phyloP scores from a whole-genome alignment of 1,140 invertebrate genomes.

The Hylaeus volcanicus region DNA sequence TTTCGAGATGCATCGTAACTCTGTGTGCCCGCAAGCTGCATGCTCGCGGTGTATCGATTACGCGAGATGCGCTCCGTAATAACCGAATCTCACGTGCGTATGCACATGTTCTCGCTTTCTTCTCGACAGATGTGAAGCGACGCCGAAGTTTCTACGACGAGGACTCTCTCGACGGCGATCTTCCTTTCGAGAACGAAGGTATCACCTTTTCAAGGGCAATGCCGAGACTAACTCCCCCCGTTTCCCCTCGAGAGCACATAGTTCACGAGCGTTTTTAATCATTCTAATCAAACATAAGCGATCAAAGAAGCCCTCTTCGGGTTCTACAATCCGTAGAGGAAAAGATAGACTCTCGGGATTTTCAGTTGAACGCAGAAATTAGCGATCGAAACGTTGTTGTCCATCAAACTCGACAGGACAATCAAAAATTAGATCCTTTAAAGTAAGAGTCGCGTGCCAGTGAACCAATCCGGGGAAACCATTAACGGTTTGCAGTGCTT shows the following conservation, averaged over 20 bases:
- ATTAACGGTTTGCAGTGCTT: conserved; percentile 1
- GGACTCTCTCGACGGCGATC: conserved; percentile 79
- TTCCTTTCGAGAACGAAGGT: conserved; percentile 78
- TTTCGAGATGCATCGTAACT: neutral
- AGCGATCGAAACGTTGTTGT: too few species aligned
- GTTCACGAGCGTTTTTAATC: neutral
- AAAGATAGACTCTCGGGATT: too few species aligned
- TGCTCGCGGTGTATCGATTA: conserved; percentile 35
- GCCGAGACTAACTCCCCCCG: conserved; percentile 22
- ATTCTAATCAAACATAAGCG: too few species aligned
- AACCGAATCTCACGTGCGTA: conserved; percentile 62
- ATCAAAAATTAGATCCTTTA: neutral
- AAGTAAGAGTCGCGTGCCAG: neutral
- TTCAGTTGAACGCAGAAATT: neutral
- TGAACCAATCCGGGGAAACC: conserved; percentile 9
- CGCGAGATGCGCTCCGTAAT: conserved; percentile 43
- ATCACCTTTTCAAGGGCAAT: conserved; percentile 64
- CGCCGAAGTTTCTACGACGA: conserved; percentile 77
- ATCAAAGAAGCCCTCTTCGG: too few species aligned
- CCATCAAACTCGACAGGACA: too few species aligned
- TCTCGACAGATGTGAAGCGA: conserved; percentile 79
- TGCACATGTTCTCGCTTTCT: conserved; percentile 70
- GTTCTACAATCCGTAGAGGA: too few species aligned
- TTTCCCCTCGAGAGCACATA: conserved; percentile 6
- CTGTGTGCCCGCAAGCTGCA: conserved; percentile 16